Conservation (phyloP, 2,888 invertebrate species). For the Thymelicus sylvestris region DNA sequence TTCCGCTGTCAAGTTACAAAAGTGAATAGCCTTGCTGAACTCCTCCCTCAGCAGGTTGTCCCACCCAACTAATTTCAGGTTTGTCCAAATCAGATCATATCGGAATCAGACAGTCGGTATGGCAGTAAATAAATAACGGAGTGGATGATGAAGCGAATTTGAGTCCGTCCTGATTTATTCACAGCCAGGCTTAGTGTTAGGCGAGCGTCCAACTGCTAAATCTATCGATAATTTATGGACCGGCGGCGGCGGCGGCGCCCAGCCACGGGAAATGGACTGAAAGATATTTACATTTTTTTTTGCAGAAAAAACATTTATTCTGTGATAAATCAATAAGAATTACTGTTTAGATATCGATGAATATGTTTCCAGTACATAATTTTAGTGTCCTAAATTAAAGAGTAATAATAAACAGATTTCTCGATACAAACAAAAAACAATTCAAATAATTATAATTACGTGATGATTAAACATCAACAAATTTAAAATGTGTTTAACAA, state of each 20-base stretch:
- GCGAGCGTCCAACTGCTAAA: slow-evolving; percentile 30
- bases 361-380: no score
- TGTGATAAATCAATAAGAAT: background rate
- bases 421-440: no score
- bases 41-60: no score
- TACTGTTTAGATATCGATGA: no score
- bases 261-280: background rate
- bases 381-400: no score
- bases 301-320: background rate
- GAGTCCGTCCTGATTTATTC: slow-evolving; percentile 23
- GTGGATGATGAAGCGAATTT: slow-evolving; percentile 24
- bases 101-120: background rate
- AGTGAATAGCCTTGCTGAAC: no score
- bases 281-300: slow-evolving; percentile 2
- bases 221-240: slow-evolving; percentile 27
- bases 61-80: no score
- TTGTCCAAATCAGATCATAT: background rate
- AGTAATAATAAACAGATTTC: no score
- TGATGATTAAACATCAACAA: no score
- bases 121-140: slow-evolving; percentile 26
- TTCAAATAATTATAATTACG: no score
- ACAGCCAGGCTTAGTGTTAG: slow-evolving; percentile 22
- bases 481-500: no score
- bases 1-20: no score
- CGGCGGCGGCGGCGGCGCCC: background rate